Base-by-base conservation (phyloP, 1,140 invertebrate genomes). In the Sesamia nonagrioides region DNA sequence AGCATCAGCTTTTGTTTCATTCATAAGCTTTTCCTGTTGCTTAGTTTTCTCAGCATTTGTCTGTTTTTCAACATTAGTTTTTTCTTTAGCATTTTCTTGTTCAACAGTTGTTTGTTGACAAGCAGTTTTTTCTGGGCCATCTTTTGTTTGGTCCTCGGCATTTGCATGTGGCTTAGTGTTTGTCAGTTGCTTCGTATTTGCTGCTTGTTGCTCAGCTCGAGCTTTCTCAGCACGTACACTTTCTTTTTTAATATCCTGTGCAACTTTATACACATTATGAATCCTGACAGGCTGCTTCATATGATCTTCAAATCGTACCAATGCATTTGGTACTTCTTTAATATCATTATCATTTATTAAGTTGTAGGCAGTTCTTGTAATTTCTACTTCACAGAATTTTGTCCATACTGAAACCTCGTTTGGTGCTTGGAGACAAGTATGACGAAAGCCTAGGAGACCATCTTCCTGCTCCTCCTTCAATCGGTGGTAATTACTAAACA, bases 361-460 rank as follows among this genome's bases (percentile, higher is more conserved):
- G 37, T 90, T 79, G 80, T 95, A 95, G 0, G 97, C 88, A 9
- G 96, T 96, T 21, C 92, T 89, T 42, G 97, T 95, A 15, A 98
- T 94, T 89, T 98, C 97, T 18, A 98, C 95, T 95, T 99, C 98
- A 95, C 98, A 99, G 89, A 98, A 98, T 86, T 97, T 97, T 0
- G 98, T 99, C 98, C 98, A 99, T 35, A 97, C 95, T 7, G 98
- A 99, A 1, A 97, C 96, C 95, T 99, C 98, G 15, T 97, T 97
- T 82, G 97, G 98, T 9, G 98, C 97, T 79, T 97, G 95, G 1
- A 98, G 94, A 89, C 98, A 98, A 58, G 96, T 96, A 61, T 96
- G 96, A 77, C 97, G 96, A 85, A 98, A 98, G 2, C 98, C 98
- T 17, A 98, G 90, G 37, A 97, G 91, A 17, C 95, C 92, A 21